A percentile compares a stretch with the other conserved stretches of the same genome.
These are phyloP conservation scores for Virgularia gustaviana DNA, from an alignment of 92 coral and sea anemone species.

Conservation along the genomic window DNA sequence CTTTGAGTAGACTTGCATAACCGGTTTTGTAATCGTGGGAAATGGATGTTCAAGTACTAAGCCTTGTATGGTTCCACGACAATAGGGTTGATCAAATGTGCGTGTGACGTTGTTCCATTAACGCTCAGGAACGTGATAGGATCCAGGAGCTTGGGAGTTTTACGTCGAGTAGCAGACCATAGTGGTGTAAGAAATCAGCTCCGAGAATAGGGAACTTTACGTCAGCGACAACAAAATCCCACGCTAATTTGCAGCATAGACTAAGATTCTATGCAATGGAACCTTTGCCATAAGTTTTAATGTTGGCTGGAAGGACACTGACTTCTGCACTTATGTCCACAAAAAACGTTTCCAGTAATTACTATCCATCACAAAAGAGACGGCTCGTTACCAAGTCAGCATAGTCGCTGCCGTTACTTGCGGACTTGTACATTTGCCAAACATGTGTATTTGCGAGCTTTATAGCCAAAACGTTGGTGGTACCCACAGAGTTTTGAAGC, in stretches of 20 bases:
- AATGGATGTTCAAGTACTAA: constrained; percentile 26
- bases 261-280: background rate
- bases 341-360: too few relatives aligned
- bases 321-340: too few relatives aligned
- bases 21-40: constrained; percentile 25
- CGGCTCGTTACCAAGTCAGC: too few relatives aligned
- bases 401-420: too few relatives aligned
- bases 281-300: constrained; percentile 6
- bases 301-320: background rate
- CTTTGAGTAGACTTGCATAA: too few relatives aligned
- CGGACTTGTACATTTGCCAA: too few relatives aligned
- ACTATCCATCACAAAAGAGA: too few relatives aligned
- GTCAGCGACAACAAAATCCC: too few relatives aligned
- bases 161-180: constrained; percentile 2
- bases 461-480: too few relatives aligned
- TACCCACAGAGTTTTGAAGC: too few relatives aligned
- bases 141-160: background rate
- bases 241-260: too few relatives aligned
- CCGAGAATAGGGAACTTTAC: background rate
- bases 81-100: constrained; percentile 38
- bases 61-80: constrained; percentile 12
- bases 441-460: too few relatives aligned
- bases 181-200: background rate
- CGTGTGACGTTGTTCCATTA: constrained; percentile 20
- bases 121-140: constrained; percentile 12